Conservation (phyloP, 2,888 invertebrate species). For the Lumbricus terrestris region DNA sequence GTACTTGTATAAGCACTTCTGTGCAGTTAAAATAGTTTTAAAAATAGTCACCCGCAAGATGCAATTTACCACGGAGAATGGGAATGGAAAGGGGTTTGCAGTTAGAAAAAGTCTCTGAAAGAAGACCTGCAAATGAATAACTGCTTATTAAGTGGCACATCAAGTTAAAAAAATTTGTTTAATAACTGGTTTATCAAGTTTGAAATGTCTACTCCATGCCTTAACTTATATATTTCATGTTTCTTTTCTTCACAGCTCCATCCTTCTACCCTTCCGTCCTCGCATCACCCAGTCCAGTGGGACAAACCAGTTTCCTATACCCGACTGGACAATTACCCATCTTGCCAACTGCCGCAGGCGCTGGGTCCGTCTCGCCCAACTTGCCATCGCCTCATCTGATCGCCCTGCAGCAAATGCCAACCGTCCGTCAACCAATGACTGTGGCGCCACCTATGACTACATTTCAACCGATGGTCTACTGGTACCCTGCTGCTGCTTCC, state of each 20-base stretch:
- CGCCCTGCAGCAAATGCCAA: not conserved
- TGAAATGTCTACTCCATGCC: not conserved
- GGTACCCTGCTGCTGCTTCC: slow-evolving; percentile 61
- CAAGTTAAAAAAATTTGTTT: too few species aligned
- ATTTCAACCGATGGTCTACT: slow-evolving; percentile 71
- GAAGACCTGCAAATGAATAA: too few species aligned
- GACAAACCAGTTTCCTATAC: not conserved
- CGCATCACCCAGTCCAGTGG: not conserved
- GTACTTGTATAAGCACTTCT: too few species aligned
- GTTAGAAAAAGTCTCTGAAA: too few species aligned
- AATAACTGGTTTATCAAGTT: too few species aligned
- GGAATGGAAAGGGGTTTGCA: too few species aligned
- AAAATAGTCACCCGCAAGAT: too few species aligned
- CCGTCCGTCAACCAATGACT: not conserved
- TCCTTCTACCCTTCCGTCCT: not conserved
- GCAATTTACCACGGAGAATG: too few species aligned
- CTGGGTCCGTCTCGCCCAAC: not conserved
- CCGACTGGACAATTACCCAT: not conserved
- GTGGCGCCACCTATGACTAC: not conserved
- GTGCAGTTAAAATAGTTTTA: too few species aligned
- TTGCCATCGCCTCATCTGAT: not conserved
- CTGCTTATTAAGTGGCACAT: not conserved
- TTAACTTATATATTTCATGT: not conserved
- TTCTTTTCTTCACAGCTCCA: not conserved
- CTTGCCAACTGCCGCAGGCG: not conserved